Conservation (phyloP, 1,140 invertebrate species). For the Vanessa atalanta region DNA sequence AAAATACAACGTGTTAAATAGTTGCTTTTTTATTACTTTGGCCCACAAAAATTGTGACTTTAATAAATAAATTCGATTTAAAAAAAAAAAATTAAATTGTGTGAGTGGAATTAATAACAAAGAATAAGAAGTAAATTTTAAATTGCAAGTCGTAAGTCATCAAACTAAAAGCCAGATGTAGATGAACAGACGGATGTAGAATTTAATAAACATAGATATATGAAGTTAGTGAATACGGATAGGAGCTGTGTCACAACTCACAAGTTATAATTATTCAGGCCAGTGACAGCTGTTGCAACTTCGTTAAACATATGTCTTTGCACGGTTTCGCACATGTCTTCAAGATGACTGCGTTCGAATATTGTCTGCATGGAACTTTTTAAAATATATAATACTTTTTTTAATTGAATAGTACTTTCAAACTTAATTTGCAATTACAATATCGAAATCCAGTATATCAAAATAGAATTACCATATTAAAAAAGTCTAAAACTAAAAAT, state of each 20-base stretch:
- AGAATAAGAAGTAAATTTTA: no score
- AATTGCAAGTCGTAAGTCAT: no score
- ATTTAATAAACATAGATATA: background rate
- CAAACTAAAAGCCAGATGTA: no score
- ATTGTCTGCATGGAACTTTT: background rate
- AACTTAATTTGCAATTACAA: background rate
- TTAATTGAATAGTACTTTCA: background rate
- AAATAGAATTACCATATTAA: background rate
- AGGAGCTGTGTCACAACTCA: constrained; percentile 16
- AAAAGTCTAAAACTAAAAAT: no score
- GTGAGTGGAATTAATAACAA: no score
- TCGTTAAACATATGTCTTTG: constrained; percentile 10
- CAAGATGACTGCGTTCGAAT: background rate
- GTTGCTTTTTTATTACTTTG: no score
- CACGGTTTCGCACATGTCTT: constrained; percentile 15
- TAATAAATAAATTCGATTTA: no score
- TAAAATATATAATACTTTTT: background rate
- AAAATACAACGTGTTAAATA: no score
- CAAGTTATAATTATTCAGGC: constrained; percentile 32
- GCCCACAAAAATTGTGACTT: no score
- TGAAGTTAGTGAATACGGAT: background rate
- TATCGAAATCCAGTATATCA: background rate
- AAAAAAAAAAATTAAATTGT: no score
- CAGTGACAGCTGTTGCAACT: constrained; percentile 29
- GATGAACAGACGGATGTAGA: background rate